Base-by-base conservation (phyloP, 2,113 vertebrate species). In the Cyprinodon variegatus region DNA sequence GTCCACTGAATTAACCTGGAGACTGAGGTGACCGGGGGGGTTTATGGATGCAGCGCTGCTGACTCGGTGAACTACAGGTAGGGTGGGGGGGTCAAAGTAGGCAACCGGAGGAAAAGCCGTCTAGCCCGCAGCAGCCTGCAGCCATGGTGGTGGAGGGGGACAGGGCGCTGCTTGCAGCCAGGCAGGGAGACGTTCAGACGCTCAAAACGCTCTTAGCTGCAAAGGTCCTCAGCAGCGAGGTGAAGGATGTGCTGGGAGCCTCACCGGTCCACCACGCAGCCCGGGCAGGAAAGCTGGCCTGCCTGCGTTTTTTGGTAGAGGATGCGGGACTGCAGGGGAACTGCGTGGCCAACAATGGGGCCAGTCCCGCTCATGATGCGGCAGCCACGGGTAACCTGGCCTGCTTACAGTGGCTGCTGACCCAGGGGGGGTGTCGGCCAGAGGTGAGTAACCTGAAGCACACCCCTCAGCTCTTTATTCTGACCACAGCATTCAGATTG, bases 331-430 rank as follows among this genome's bases (percentile, higher is more conserved):
- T 97, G 67, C 88, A 92, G 17, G 95, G 94, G 2, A 90, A 92
- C 75, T 87, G 90, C 79, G 79, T 95, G 63, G 96, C 97, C 2
- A 95, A 93, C 72, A 99, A 98, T 81, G 96, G 97, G 15, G 97
- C 97, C 29, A 97, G 94, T 1, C 95, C 97, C 11, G 97, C 95
- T 62, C 97, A 98, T 84, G 97, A 98, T 86, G 97, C 97, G 17
- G 97, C 97, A 1, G 97, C 97, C 92, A 98, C 97, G 9, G 97
- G 97, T 59, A 95, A 97, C 93, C 94, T 98, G 88, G 72, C 92
- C 79, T 98, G 97, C 86, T 83, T 98, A 50, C 96, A 97, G 94
- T 99, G 97, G 97, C 94, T 99, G 85, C 94, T 98, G 74, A 94
- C 92, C 9, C 94, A 95, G 74, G 97, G 96, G 36, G 96, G 94